These are phyloP conservation scores for Battus philenor DNA, from an alignment of 1,140 invertebrate genomes.

Conservation along the genomic window DNA sequence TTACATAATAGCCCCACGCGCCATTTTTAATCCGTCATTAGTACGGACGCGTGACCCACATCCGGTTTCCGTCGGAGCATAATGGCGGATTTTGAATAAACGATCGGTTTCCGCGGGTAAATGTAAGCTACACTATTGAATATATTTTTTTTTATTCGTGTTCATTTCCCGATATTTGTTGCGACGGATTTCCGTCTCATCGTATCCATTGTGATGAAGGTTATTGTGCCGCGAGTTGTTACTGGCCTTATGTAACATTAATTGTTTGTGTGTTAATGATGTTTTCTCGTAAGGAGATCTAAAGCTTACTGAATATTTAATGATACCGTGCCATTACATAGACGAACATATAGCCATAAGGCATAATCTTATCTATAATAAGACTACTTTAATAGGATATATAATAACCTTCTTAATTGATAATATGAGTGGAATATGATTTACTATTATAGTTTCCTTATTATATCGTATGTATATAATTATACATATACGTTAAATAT, in stretches of 20 bases:
- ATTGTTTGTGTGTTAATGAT: no score
- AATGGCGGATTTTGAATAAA: slow-evolving; percentile 33
- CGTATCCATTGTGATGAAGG: slow-evolving; percentile 11
- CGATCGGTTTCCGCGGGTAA: slow-evolving; percentile 26
- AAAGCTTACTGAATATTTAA: no score
- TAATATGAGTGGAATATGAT: no score
- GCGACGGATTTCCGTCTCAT: slow-evolving; percentile 28
- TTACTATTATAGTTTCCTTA: no score
- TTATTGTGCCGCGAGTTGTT: slow-evolving; percentile 14
- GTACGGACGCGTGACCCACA: slow-evolving; percentile 43
- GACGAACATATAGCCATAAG: no score
- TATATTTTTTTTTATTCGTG: slow-evolving; percentile 26
- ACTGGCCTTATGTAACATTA: slow-evolving; percentile 10
- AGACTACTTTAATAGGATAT: no score
- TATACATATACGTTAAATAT: no score
- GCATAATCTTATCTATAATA: no score
- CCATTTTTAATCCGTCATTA: slow-evolving; percentile 39
- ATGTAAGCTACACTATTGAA: slow-evolving; percentile 25
- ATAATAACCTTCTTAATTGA: no score
- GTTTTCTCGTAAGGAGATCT: no score
- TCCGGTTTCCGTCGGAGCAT: slow-evolving; percentile 36
- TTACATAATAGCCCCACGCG: slow-evolving; percentile 28
- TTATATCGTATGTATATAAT: no score
- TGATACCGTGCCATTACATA: no score
- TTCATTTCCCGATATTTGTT: slow-evolving; percentile 46